Percentiles rank a stretch among this genome's conserved stretches.
Evolutionary conservation across 2,113 vertebrate genomes (phyloP).

Genomic region (Sander lucioperca): DNA sequence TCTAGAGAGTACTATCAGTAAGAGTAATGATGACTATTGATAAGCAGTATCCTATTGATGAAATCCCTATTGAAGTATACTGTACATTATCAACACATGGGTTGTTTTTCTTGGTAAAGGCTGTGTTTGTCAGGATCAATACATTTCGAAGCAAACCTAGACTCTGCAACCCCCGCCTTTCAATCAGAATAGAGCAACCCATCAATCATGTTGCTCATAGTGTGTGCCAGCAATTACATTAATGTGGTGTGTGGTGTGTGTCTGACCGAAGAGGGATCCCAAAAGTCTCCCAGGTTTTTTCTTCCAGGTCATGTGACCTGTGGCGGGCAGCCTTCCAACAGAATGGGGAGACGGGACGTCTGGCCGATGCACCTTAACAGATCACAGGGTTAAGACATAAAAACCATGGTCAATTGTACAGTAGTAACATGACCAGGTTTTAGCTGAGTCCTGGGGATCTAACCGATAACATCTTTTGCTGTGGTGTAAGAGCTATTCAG

Average conservation of each 20-base stretch:
- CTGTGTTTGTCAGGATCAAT: conserved; percentile 5
- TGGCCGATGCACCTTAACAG: conserved; percentile 40
- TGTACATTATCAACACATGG: background rate
- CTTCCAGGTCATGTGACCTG: conserved; percentile 88
- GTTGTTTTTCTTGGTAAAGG: background rate
- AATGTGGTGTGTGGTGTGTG: conserved; percentile 13
- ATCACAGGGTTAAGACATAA: background rate
- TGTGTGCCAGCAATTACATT: conserved; percentile 1
- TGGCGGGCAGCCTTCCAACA: conserved; percentile 77
- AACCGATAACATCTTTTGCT: background rate
- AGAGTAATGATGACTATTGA: too few relatives aligned
- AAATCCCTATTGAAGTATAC: background rate
- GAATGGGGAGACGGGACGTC: conserved; percentile 58
- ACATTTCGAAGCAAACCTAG: conserved; percentile 5
- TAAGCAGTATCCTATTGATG: too few relatives aligned
- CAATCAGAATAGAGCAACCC: background rate
- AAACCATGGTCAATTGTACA: background rate
- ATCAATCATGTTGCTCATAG: conserved; percentile 19
- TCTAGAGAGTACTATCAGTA: too few relatives aligned
- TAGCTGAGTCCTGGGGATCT: background rate
- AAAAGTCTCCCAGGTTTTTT: conserved; percentile 81
- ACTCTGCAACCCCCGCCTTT: background rate
- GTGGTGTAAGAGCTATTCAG: background rate
- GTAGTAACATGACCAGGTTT: background rate
- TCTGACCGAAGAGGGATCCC: conserved; percentile 83